Conservation (phyloP, 2,113 vertebrate species). For the Dendrocopos noguchii region DNA sequence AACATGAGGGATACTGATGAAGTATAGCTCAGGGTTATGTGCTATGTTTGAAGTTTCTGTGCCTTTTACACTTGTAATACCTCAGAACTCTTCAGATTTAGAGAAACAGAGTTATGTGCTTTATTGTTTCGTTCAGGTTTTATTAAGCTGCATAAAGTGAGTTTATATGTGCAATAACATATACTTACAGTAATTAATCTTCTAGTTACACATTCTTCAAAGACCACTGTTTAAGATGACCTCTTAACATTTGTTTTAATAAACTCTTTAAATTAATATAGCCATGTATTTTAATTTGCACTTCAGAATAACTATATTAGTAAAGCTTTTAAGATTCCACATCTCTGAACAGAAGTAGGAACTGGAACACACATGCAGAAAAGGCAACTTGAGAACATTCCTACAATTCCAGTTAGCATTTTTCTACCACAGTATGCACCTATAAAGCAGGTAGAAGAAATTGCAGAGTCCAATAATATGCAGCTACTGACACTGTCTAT, state of each 20-base stretch:
- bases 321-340: background rate
- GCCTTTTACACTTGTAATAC: background rate
- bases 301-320: background rate
- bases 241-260: background rate
- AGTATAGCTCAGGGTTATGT: background rate
- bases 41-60: background rate
- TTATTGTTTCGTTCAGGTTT: background rate
- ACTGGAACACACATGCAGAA: rapidly evolving
- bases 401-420: background rate
- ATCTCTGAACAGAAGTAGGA: background rate
- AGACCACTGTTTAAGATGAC: background rate
- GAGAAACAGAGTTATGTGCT: background rate
- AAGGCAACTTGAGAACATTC: background rate
- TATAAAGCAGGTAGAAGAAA: background rate
- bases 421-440: background rate
- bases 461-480: background rate
- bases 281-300: background rate
- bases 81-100: background rate
- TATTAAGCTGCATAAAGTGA: background rate
- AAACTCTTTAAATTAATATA: background rate
- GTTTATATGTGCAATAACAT: background rate
- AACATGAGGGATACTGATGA: rapidly evolving
- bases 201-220: background rate
- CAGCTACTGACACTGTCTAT: background rate
- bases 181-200: background rate